Percentiles rank a stretch among this genome's conserved stretches.
phyloP scores from a whole-genome alignment of 2,888 invertebrate species.

The Melanostoma mellinum region DNA sequence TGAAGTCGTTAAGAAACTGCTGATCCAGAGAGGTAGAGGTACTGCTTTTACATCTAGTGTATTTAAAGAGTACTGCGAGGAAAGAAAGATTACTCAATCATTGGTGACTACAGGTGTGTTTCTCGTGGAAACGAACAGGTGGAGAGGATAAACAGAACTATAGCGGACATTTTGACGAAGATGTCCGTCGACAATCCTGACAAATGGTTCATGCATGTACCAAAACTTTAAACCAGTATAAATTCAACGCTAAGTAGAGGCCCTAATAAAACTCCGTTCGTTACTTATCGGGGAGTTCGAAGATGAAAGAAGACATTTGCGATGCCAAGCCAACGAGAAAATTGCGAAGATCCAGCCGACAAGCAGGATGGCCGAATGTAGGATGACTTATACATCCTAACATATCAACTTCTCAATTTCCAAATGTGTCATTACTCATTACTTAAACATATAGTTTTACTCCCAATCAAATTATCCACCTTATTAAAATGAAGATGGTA shows the following conservation, averaged over 20 bases:
- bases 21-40: conserved; percentile 2
- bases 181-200: conserved; percentile 9
- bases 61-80: conserved; percentile 2
- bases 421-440: too few relatives aligned
- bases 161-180: conserved; percentile 12
- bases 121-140: conserved; percentile 34
- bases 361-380: too few relatives aligned
- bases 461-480: too few relatives aligned
- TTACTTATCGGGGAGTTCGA: conserved; percentile 42
- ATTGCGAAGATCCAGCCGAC: conserved; percentile 65
- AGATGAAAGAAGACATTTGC: conserved; percentile 37
- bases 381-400: too few relatives aligned
- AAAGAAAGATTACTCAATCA: background rate
- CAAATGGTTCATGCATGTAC: conserved; percentile 30
- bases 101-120: conserved; percentile 13
- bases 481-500: too few relatives aligned
- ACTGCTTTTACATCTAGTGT: too few relatives aligned
- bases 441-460: too few relatives aligned
- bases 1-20: conserved; percentile 5
- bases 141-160: conserved; percentile 22
- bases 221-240: too few relatives aligned
- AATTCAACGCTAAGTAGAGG: too few relatives aligned
- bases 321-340: conserved; percentile 48
- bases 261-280: too few relatives aligned
- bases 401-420: too few relatives aligned